Conservation (phyloP, 2,888 invertebrate genomes). For the Iphiclides podalirius region DNA sequence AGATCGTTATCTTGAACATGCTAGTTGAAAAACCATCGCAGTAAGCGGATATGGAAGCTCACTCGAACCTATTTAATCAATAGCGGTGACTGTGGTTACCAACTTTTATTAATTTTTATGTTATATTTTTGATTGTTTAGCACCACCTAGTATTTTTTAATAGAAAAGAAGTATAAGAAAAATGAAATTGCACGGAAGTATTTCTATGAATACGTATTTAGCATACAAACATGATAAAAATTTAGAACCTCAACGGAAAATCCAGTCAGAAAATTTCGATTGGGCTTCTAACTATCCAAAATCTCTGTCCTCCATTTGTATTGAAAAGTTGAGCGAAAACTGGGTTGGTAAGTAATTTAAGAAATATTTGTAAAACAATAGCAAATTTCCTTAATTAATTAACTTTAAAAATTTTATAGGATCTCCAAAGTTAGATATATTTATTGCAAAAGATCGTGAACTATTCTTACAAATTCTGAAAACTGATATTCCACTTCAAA, state of each 20-base stretch:
- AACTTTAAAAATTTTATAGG: constrained; percentile 39
- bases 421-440: constrained; percentile 52
- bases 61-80: no score
- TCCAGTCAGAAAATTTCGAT: constrained; percentile 73
- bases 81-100: no score
- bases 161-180: no score
- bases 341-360: constrained; percentile 57
- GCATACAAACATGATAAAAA: constrained; percentile 59
- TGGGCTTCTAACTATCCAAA: constrained; percentile 75
- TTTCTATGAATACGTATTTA: constrained; percentile 60
- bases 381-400: background rate
- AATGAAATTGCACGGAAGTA: constrained; percentile 59
- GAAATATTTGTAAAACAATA: background rate
- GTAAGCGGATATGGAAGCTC: no score
- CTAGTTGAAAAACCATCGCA: no score
- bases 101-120: no score
- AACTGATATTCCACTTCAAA: constrained; percentile 59
- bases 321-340: constrained; percentile 67
- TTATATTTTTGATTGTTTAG: no score
- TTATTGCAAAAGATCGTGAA: constrained; percentile 66
- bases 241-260: constrained; percentile 59
- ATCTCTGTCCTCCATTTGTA: constrained; percentile 65
- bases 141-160: no score
- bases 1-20: no score
- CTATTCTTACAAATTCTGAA: constrained; percentile 63